Evolutionary conservation across 2,888 invertebrate species (phyloP).

Genomic region (Phyto melanocephala): DNA sequence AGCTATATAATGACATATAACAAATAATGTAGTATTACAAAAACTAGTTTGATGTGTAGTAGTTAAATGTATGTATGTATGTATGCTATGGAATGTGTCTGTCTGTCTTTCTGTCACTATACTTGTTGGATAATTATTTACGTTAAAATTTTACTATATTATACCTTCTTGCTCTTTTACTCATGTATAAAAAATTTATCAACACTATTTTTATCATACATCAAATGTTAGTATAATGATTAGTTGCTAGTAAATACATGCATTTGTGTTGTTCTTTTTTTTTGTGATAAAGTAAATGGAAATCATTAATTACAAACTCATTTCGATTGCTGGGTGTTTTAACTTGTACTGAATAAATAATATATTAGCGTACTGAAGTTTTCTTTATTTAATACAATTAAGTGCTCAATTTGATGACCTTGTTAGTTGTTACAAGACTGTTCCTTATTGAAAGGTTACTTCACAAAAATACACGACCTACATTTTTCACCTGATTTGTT

Average conservation of each 20-base stretch:
- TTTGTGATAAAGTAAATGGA: not conserved
- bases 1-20: constrained; percentile 45
- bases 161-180: no score
- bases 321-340: not conserved
- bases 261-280: not conserved
- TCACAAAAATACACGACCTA: no score
- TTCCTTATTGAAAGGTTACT: no score
- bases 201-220: constrained; percentile 39
- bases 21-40: not conserved
- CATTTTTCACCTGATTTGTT: no score
- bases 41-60: not conserved
- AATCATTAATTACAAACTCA: constrained; percentile 18
- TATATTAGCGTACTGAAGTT: not conserved
- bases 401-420: not conserved
- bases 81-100: not conserved
- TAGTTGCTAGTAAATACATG: not conserved
- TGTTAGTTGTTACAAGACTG: no score
- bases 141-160: constrained; percentile 33
- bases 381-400: not conserved
- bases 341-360: no score
- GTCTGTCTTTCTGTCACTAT: not conserved
- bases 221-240: constrained; percentile 33
- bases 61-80: not conserved
- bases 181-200: constrained; percentile 46
- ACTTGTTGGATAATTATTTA: not conserved